Base-by-base conservation (phyloP, 2,797 vertebrate genomes). In the Hylomyscus alleni region DNA sequence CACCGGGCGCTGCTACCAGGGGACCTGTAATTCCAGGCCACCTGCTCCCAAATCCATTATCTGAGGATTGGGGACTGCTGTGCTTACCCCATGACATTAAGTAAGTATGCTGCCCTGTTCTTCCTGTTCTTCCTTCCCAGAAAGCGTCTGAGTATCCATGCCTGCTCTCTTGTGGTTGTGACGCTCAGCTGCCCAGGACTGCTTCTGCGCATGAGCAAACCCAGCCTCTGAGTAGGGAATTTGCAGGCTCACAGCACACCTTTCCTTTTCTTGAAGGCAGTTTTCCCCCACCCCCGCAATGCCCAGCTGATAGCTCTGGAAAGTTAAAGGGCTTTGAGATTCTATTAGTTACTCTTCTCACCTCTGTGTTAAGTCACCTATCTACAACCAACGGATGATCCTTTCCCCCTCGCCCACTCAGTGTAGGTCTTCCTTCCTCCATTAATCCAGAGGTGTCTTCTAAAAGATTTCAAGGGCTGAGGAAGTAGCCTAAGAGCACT, bases 21-120 rank as follows among this genome's bases (percentile, higher is more conserved):
- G 31, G 67, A 73, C 81, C 84, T 98, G 97, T 89, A 86, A 60
- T 95, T 87, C 77, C 96, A 93, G 92, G 60, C 94, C 96, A 97
- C 89, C 97, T 97, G 90, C 88, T 98, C 96, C 97, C 97, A 75
- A 97, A 97, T 95, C 81, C 72, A 95, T 97, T 96, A 95, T 96
- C 89, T 84, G 58, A 96, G 95, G 85, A 52, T 72, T 94, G 95
- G 94, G 89, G 90, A 76, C 22, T 56, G 96, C 40, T 10, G 2
- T 91, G 58, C 60, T 96, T 97, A 91, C 76, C 76, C 89, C 0
- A 0, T 92, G 92, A 19, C 85, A 90, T 82, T 93, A 98, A 97
- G 96, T 96, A 83, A 1, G 4, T 89, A 65, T 87, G 72, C 89
- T 81, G 37, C 58, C 76, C 60, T 26, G 15, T 77, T 78, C n/a